Percentiles rank a stretch among this genome's conserved stretches.
These are phyloP conservation scores for Hypomesus transpacificus DNA, from an alignment of 2,113 vertebrate genomes.

Conservation along the genomic window DNA sequence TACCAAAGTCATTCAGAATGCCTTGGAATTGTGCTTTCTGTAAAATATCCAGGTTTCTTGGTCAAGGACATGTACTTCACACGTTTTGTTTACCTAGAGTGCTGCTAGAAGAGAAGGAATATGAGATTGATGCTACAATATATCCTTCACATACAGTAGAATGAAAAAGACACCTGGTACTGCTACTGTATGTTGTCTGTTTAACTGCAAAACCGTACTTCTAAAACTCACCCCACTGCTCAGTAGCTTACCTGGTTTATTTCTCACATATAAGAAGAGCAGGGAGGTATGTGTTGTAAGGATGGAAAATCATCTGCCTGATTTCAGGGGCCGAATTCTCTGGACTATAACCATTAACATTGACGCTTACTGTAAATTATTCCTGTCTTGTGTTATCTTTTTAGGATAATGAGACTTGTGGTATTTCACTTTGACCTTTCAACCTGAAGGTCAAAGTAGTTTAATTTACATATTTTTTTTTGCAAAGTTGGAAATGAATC, in stretches of 20 bases:
- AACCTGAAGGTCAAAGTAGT: conserved; percentile 55
- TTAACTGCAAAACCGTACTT: neutral
- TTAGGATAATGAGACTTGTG: conserved; percentile 58
- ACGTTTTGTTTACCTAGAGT: neutral
- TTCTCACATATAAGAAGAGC: no score
- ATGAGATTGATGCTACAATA: no score
- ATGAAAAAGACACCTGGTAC: no score
- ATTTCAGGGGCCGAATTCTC: conserved; percentile 7
- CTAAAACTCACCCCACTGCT: neutral
- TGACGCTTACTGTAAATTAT: conserved; percentile 37
- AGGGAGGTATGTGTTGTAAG: no score
- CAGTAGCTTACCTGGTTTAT: neutral
- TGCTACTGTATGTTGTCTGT: no score
- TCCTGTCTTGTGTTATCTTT: conserved; percentile 37
- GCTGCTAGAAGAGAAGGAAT: neutral
- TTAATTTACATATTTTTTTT: conserved; percentile 53
- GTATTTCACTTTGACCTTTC: conserved; percentile 44
- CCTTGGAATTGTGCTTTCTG: conserved; percentile 18
- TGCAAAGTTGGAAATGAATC: conserved; percentile 39
- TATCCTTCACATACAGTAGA: no score
- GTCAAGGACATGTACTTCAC: neutral
- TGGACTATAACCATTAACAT: conserved; percentile 40
- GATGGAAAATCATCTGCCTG: no score
- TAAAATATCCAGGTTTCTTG: conserved; percentile 26
- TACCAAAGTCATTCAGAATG: conserved; percentile 18